These are phyloP conservation scores for Pica pica DNA, from an alignment of 2,113 vertebrate species.

Conservation along the genomic window DNA sequence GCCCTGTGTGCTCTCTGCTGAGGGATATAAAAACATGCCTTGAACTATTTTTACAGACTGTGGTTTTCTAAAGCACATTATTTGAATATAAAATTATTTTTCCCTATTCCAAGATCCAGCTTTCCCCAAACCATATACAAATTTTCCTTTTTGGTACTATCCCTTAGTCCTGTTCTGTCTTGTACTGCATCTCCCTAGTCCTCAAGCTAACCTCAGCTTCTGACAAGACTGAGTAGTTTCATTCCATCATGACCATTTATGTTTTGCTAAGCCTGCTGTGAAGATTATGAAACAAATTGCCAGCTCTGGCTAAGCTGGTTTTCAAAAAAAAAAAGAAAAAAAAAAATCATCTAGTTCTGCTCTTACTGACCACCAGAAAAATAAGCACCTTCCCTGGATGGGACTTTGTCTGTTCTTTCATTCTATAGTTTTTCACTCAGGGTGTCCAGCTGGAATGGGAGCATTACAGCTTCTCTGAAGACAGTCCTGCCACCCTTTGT, in stretches of 20 bases:
- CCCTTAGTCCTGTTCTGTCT: not conserved
- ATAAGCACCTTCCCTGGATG: not conserved
- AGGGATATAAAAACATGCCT: not conserved
- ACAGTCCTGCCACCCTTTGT: not conserved
- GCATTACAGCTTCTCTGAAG: not conserved
- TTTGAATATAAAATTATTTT: not conserved
- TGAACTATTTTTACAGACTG: not conserved
- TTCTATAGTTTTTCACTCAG: not conserved
- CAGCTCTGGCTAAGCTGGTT: not conserved
- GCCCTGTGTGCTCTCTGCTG: not conserved
- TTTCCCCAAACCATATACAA: not conserved
- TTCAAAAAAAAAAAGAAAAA: not conserved
- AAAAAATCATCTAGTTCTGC: not conserved
- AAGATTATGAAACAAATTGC: not conserved
- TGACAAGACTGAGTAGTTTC: not conserved
- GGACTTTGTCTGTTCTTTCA: not conserved
- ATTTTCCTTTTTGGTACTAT: not conserved
- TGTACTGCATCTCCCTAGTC: not conserved
- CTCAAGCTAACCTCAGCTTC: not conserved
- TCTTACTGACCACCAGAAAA: not conserved
- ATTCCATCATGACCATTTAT: not conserved
- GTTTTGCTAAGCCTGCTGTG: not conserved
- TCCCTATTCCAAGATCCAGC: not conserved
- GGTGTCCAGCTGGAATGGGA: not conserved
- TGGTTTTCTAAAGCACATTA: not conserved